Percentiles rank a stretch among this genome's conserved stretches.
These are phyloP conservation scores for Gobionotothen gibberifrons DNA, from an alignment of 2,797 vertebrate species.

Conservation along the genomic window DNA sequence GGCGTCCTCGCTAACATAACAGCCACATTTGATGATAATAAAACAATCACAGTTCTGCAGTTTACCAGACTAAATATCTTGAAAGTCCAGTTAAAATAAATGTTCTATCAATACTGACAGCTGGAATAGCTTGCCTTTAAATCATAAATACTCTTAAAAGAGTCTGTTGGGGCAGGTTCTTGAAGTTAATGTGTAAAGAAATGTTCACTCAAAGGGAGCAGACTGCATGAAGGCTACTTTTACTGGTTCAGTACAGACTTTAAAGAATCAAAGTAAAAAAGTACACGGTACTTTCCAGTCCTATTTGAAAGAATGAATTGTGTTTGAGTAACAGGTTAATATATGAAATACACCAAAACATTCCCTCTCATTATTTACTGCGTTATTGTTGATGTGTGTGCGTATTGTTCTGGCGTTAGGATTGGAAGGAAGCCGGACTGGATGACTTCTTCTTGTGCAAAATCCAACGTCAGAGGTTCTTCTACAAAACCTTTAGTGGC, in stretches of 20 bases:
- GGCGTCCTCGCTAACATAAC: background rate
- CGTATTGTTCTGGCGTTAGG: no score
- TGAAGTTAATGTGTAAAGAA: background rate
- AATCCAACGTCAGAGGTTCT: background rate
- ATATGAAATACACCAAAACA: no score
- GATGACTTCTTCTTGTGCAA: no score
- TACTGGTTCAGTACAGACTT: background rate
- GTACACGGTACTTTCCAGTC: constrained; percentile 7
- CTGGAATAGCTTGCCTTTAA: no score
- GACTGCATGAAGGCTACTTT: background rate
- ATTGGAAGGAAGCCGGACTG: no score
- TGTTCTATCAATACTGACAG: no score
- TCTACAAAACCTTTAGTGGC: background rate
- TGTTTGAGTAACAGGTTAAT: background rate
- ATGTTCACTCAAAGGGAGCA: constrained; percentile 11
- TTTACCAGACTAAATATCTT: no score
- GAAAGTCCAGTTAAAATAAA: no score
- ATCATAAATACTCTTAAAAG: background rate
- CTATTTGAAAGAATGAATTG: background rate
- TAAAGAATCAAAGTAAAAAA: background rate
- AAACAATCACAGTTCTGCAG: no score
- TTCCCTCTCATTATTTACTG: no score
- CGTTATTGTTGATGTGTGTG: no score
- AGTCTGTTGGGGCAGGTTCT: background rate
- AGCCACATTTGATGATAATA: no score